Conservation (phyloP, 2,888 invertebrate genomes). For the Plagodis pulveraria region DNA sequence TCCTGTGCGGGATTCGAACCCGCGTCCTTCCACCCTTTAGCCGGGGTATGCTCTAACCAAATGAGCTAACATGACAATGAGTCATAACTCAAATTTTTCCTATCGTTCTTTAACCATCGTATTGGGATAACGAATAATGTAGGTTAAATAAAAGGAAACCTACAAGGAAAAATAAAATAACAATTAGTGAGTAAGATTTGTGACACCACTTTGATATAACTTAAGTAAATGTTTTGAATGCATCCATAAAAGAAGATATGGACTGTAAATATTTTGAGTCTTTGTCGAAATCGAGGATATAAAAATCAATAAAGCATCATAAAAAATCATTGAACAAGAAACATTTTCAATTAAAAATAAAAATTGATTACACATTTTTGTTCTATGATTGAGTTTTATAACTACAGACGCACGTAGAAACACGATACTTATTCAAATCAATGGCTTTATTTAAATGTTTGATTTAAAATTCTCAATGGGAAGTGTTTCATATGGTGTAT, state of each 20-base stretch:
- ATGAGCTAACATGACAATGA: no score
- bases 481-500: constrained; percentile 34
- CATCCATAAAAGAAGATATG: constrained; percentile 59
- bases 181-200: constrained; percentile 48
- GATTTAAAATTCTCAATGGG: constrained; percentile 39
- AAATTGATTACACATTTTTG: constrained; percentile 37
- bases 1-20: no score
- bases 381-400: constrained; percentile 41
- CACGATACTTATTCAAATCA: constrained; percentile 42
- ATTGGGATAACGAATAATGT: background rate
- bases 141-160: no score
- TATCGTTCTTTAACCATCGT: no score
- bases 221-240: constrained; percentile 49
- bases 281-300: constrained; percentile 40
- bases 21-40: no score
- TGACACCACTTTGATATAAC: constrained; percentile 46
- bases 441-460: constrained; percentile 42
- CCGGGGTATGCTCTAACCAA: no score
- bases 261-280: constrained; percentile 52
- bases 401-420: constrained; percentile 37
- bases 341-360: constrained; percentile 41
- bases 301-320: constrained; percentile 40
- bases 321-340: constrained; percentile 35
- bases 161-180: constrained; percentile 39
- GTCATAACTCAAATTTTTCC: no score